These are phyloP conservation scores for Andricus quercusramuli DNA, from an alignment of 2,888 invertebrate genomes.

Conservation along the genomic window DNA sequence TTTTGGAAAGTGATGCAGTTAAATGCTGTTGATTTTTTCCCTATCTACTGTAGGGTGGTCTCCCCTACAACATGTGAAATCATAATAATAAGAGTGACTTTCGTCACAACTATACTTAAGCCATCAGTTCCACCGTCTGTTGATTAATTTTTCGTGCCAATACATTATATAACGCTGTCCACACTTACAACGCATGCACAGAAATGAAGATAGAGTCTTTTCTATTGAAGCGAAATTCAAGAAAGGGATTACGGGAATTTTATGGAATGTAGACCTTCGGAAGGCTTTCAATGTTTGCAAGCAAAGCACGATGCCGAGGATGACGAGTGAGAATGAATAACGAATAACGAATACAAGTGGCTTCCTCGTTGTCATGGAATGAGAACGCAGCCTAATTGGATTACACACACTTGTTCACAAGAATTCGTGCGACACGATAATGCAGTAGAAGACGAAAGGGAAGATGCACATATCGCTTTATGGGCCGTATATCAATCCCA, in stretches of 20 bases:
- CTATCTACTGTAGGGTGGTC: no score
- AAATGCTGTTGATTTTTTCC: no score
- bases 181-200: background rate
- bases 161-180: constrained; percentile 16
- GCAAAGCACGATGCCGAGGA: background rate
- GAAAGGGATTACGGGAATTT: constrained; percentile 33
- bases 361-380: constrained; percentile 45
- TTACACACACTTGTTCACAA: constrained; percentile 62
- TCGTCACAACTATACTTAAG: background rate
- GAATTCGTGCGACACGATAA: constrained; percentile 57
- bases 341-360: constrained; percentile 42
- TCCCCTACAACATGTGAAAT: background rate
- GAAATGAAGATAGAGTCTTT: background rate
- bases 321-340: constrained; percentile 9
- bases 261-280: background rate
- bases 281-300: constrained; percentile 9
- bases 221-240: constrained; percentile 12
- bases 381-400: constrained; percentile 68
- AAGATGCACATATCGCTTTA: constrained; percentile 68
- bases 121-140: background rate
- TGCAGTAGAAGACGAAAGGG: constrained; percentile 45
- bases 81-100: background rate
- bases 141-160: constrained; percentile 25
- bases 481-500: constrained; percentile 75
- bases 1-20: no score